A percentile compares a stretch with the other conserved stretches of the same genome.
phyloP scores from a whole-genome alignment of 2,797 vertebrate genomes.

The Coilia nasus region DNA sequence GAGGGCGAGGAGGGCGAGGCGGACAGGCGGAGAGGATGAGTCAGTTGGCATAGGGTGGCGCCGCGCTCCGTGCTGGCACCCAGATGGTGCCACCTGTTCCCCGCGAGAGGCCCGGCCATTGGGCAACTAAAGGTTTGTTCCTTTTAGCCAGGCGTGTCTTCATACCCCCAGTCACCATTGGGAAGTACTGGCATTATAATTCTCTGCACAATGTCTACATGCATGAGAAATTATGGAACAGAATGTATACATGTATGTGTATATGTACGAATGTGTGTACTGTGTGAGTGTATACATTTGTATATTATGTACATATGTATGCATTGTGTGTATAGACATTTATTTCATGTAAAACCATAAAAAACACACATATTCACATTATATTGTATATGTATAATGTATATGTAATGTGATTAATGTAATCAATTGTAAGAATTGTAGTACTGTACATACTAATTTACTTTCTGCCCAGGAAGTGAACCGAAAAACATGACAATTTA shows the following conservation, averaged over 20 bases:
- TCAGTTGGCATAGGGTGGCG: slow-evolving; percentile 58
- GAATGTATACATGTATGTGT: background rate
- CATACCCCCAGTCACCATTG: slow-evolving; percentile 30
- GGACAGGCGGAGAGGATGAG: slow-evolving; percentile 32
- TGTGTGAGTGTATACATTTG: too few species aligned
- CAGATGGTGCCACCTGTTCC: slow-evolving; percentile 73
- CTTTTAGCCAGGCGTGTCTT: slow-evolving; percentile 23
- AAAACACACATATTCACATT: too few species aligned
- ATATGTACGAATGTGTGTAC: too few species aligned
- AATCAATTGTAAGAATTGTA: background rate
- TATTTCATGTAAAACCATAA: too few species aligned
- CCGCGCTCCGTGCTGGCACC: slow-evolving; percentile 51
- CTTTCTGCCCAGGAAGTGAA: background rate
- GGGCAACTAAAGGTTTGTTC: slow-evolving; percentile 49
- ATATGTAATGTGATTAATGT: too few species aligned
- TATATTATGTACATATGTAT: too few species aligned
- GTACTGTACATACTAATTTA: background rate
- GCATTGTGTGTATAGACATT: too few species aligned
- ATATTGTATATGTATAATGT: too few species aligned
- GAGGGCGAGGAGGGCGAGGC: slow-evolving; percentile 54
- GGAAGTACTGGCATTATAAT: background rate
- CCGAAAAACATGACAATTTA: slow-evolving; percentile 4
- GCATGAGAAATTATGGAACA: background rate
- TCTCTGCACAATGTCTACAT: background rate
- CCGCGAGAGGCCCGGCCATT: slow-evolving; percentile 57